These are phyloP conservation scores for Andinoacara biseriatus DNA, from an alignment of 2,113 vertebrate species.

Conservation along the genomic window DNA sequence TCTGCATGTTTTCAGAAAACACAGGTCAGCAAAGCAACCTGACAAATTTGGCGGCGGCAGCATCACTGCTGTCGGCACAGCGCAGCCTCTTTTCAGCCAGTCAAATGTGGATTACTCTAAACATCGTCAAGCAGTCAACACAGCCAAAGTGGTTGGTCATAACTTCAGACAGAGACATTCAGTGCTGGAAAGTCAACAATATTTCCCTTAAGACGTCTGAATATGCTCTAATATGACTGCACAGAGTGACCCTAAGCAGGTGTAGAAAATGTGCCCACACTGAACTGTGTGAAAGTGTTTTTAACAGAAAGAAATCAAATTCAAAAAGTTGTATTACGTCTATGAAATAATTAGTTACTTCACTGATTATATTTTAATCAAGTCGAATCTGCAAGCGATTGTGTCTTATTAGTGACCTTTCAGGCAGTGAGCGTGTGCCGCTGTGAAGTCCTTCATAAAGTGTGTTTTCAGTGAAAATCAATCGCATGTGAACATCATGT, in stretches of 20 bases:
- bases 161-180: background rate
- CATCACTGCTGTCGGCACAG: background rate
- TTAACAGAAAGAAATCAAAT: too few relatives aligned
- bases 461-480: too few relatives aligned
- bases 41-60: background rate
- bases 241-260: background rate
- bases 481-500: too few relatives aligned
- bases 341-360: background rate
- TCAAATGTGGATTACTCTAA: background rate
- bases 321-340: background rate
- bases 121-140: background rate
- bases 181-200: background rate
- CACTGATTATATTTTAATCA: background rate
- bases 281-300: too few relatives aligned
- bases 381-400: background rate
- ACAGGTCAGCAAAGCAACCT: background rate
- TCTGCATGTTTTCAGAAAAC: background rate
- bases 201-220: background rate
- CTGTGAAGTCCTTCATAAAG: background rate
- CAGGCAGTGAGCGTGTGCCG: background rate
- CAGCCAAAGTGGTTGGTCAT: background rate
- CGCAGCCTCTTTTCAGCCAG: background rate
- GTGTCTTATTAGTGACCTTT: background rate
- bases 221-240: background rate
- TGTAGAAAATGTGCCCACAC: background rate